Base-by-base conservation (phyloP, 2,888 invertebrate species). In the Acanthopleura granulata region DNA sequence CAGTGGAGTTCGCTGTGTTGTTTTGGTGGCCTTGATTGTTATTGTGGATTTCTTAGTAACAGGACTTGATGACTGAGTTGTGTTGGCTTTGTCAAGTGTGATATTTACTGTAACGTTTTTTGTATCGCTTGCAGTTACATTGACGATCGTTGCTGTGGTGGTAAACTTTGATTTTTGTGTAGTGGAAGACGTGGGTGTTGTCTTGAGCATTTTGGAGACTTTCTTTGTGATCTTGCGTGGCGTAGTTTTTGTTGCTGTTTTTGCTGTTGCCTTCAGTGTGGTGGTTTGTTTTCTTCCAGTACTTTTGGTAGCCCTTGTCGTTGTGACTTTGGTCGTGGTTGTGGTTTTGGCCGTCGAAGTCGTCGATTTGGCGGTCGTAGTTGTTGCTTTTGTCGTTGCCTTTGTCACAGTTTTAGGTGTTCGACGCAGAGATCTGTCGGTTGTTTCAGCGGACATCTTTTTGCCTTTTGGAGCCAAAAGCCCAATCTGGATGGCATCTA, bases 401-500 rank as follows among this genome's bases (percentile, higher is more conserved):
- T 27, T 66, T 18, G 66, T 66, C 22, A 27, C 6, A 16, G 29
- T 15, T 27, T 66, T 66, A 22, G 66, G 22, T 27, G 66, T 66
- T 1, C 22, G 16, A 6, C 16, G 15, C 3, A 27, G 6, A 1
- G 66, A 27, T 3, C 22, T 66, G 29, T 66, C 66, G 18, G 66
- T 66, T 22, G 22, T 66, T 27, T 66, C 66, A 16, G 66, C 66
- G 22, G 66, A 66, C 66, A 66, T 3, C 25, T 66, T 66, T 25
- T 66, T 66, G 18, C 25, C 66, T 66, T 66, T 66, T 27, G 66
- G 66, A 3, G 29, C 66, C 29, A 66, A 27, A 16, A 66, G 29
- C 6, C 66, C 66, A 27, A 66, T 66, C 29, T 66, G 66, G 29
- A 66, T 66, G 22, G 66, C 6, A 22, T 66, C 66, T 27, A 66